Percentiles rank a stretch among this genome's conserved stretches.
Conservation (phyloP, 2,113 vertebrate genomes). For the Campylomormyrus numenius region DNA sequence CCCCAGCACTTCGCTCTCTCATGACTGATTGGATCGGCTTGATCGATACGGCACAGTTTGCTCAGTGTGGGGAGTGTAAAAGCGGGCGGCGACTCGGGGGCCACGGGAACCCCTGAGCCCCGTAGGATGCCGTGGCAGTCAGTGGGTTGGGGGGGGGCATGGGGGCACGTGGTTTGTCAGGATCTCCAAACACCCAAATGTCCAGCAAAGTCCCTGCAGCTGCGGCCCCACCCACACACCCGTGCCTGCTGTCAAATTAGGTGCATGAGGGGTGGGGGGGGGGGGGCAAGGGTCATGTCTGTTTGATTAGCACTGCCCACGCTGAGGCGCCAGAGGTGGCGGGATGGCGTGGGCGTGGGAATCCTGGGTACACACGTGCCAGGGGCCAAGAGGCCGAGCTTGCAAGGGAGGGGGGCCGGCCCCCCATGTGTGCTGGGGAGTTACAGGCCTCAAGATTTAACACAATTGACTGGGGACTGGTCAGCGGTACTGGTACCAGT, state of each 20-base stretch:
- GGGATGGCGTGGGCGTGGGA: conserved; percentile 60
- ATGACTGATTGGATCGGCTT: background rate
- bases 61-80: background rate
- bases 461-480: background rate
- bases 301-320: conserved; percentile 45
- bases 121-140: background rate
- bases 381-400: background rate
- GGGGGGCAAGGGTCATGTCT: conserved; percentile 24
- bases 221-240: background rate
- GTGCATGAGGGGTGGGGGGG: background rate
- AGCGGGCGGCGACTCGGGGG: background rate
- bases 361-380: conserved; percentile 32
- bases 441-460: background rate
- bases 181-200: background rate
- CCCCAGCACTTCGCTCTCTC: background rate
- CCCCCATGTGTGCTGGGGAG: background rate
- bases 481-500: background rate
- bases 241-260: background rate
- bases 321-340: conserved; percentile 40
- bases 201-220: background rate
- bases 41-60: background rate
- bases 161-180: background rate
- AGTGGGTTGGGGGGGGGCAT: background rate
- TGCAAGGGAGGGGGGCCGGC: background rate
- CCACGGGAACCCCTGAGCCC: background rate